Conservation (phyloP, 2,888 invertebrate species). For the Ceratothoa steindachneri region DNA sequence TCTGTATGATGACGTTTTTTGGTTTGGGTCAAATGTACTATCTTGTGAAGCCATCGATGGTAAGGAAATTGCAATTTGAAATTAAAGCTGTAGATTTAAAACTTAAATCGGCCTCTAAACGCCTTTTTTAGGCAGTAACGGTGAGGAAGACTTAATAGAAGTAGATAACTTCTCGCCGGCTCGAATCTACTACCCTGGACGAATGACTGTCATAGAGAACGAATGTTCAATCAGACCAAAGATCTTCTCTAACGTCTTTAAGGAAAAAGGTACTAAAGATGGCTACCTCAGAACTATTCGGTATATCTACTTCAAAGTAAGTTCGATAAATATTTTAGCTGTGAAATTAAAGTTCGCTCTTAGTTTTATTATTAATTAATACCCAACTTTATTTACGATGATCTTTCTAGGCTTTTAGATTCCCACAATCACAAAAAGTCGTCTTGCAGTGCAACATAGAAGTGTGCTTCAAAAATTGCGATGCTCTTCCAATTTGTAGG, state of each 20-base stretch:
- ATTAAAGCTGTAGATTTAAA: background rate
- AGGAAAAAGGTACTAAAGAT: slow-evolving; percentile 29
- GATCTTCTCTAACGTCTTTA: slow-evolving; percentile 48
- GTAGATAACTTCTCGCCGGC: slow-evolving; percentile 38
- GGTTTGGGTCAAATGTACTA: slow-evolving; percentile 48
- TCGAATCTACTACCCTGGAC: slow-evolving; percentile 31
- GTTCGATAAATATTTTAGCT: too few species aligned
- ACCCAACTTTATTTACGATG: background rate
- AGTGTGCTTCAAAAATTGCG: slow-evolving; percentile 48
- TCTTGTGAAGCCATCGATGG: slow-evolving; percentile 49
- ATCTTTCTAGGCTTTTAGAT: slow-evolving; percentile 50
- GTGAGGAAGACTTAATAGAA: slow-evolving; percentile 35
- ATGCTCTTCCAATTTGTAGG: slow-evolving; percentile 42
- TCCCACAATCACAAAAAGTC: slow-evolving; percentile 49
- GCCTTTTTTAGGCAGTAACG: background rate
- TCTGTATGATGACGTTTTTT: slow-evolving; percentile 39
- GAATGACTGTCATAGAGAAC: slow-evolving; percentile 47
- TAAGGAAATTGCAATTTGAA: slow-evolving; percentile 5
- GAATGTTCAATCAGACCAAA: slow-evolving; percentile 48
- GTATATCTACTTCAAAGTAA: slow-evolving; percentile 36
- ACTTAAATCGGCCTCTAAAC: background rate
- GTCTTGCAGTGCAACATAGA: slow-evolving; percentile 49
- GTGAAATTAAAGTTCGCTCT: too few species aligned
- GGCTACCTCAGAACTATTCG: slow-evolving; percentile 30
- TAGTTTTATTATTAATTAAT: too few species aligned